phyloP scores from a whole-genome alignment of 2,797 vertebrate genomes.

The Galagoides demidoff region DNA sequence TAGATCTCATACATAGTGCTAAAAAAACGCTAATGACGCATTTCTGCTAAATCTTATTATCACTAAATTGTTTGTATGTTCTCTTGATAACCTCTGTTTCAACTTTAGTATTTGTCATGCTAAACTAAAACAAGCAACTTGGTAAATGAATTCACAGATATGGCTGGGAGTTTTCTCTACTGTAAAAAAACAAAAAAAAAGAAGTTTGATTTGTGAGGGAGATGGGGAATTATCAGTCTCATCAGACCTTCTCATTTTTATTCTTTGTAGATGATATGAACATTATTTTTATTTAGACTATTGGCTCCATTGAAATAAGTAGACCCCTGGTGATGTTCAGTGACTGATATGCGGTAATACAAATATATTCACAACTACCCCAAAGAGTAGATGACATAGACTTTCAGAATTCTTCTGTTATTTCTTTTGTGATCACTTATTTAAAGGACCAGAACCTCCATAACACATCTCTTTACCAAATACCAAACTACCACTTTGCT shows the following conservation, averaged over 20 bases:
- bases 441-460: constrained; percentile 17
- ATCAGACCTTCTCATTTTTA: constrained; percentile 44
- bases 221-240: background rate
- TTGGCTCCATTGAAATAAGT: constrained; percentile 31
- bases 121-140: constrained; percentile 49
- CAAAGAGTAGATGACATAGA: background rate
- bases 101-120: constrained; percentile 49
- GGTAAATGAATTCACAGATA: constrained; percentile 59
- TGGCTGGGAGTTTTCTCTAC: background rate
- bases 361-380: background rate
- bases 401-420: background rate
- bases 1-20: constrained; percentile 9
- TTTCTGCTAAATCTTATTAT: constrained; percentile 53
- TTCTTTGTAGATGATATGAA: constrained; percentile 36
- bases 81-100: constrained; percentile 60
- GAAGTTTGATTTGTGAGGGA: background rate
- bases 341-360: background rate
- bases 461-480: constrained; percentile 51
- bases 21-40: constrained; percentile 33
- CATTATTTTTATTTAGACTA: constrained; percentile 21
- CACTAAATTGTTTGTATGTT: constrained; percentile 34
- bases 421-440: background rate
- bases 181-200: background rate
- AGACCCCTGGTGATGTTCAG: background rate
- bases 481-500: constrained; percentile 7